Base-by-base conservation (phyloP, 2,888 invertebrate species). In the Meliscaeva auricollis region DNA sequence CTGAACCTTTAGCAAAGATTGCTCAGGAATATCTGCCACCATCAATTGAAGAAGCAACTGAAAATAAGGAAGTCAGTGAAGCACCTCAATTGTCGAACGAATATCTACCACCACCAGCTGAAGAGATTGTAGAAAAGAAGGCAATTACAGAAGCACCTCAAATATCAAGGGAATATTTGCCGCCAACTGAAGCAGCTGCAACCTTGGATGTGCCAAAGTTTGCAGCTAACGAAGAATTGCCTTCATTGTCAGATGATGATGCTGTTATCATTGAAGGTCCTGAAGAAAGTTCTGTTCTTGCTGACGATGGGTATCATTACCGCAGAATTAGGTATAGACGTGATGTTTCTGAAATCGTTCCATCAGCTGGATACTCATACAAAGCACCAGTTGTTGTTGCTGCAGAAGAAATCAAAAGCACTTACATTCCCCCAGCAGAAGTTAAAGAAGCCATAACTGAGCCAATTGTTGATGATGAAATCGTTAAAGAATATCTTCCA, bases 1-100 rank as follows among this genome's bases (percentile, higher is more conserved):
- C 62, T 4, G 52, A 30, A 20, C 41, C 46, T 30, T 26, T 62
- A 2, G 8, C 22, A 26, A 72, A 79, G 52, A n/a, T 48, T 15
- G 22, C 88, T 1, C 58, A 44, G 20, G 81, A 83, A 30, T 88
- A 88, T 41, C 41, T 90, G 70, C 90, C 90, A 46, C 91, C 91
- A n/a, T n/a, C n/a, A 60, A 48, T 41, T 41, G 79, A 75, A 26
- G 79, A 77, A 87, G 77, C 88, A 75, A 11, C 56, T 8, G 80
- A 87, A 20, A 54, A 68, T 5, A 72, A 66, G 13, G 85, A 81
- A 9, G 41, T 30, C 9, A 74, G 44, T 13, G 79, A 70, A 15
- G 30, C 60, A 0, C 46, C 62, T 9, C 52, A 46, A 13, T 41
- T 80, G 3, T 20, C 74, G 69, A 22, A 87, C 82, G 70, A 88